Base-by-base conservation (phyloP, 2,113 vertebrate genomes). In the Alexandromys fortis region DNA sequence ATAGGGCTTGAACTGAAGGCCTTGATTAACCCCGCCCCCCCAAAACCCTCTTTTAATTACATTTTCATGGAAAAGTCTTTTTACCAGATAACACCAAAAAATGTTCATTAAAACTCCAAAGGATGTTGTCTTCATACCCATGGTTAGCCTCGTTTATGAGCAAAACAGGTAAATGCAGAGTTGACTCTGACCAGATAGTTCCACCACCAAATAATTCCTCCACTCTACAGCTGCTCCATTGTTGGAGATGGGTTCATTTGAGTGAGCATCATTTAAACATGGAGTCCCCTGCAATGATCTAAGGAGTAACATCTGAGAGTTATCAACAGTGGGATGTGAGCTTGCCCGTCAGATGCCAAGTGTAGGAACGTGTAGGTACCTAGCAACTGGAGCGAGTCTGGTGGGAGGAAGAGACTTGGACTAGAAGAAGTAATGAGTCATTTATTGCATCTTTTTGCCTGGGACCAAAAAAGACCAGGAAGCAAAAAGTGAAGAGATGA, bases 51-150 rank as follows among this genome's bases (percentile, higher is more conserved):
- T 94, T 90, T 55, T 28, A 94, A 49, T 79, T 76, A 81, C 35
- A 61, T 19, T 92, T 89, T 89, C 77, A 17, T 86, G 49, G 77
- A 83, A 86, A 95, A 87, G 86, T 94, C 10, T 78, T 79, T 75
- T 82, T 92, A 86, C 63, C 35, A 89, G 3, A n/a, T 91, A 49
- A 89, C 68, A 65, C 63, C 38, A 89, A 68, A 42, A 28, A 97
- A 73, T 17, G 22, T 38, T 13, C 61, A 73, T 52, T 92, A n/a
- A 81, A 89, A 90, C 7, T 38, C 61, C 42, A 78, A 90, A 96
- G 63, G 24, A 55, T 52, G 45, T 58, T 61, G 14, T 91, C 63
- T 45, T 87, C 33, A 55, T 72, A 68, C 17, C 17, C n/a, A n/a
- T 67, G 6, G 38, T 35, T 55, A 55, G 86, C 33, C 49, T 90